These are phyloP conservation scores for Ceyx melanurus DNA, from an alignment of 2,113 vertebrate species.

Conservation along the genomic window DNA sequence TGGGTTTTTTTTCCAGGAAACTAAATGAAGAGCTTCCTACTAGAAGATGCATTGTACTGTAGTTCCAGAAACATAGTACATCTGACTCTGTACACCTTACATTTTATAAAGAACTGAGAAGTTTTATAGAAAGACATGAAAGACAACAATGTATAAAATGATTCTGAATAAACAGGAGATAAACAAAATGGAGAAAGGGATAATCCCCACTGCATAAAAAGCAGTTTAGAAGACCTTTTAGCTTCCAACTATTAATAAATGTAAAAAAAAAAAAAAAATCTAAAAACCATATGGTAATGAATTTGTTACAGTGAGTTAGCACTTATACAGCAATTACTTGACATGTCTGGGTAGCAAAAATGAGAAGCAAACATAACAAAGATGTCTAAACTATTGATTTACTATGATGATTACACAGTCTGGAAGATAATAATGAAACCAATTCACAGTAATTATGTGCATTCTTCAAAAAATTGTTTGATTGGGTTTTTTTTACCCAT, in stretches of 20 bases:
- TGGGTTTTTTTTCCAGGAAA: neutral
- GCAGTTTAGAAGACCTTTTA: neutral
- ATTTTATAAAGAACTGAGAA: neutral
- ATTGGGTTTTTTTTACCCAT: too few species aligned
- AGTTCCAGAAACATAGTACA: neutral
- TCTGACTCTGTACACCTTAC: neutral
- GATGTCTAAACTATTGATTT: neutral
- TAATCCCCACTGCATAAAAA: neutral
- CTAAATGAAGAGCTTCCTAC: neutral
- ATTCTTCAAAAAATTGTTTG: neutral
- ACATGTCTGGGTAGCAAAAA: neutral
- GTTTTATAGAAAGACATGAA: neutral
- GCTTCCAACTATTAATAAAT: neutral
- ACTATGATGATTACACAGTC: neutral
- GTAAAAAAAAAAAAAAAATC: neutral
- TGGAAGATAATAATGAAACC: neutral
- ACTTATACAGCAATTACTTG: neutral
- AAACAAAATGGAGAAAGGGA: neutral
- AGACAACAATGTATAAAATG: neutral
- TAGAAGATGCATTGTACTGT: neutral
- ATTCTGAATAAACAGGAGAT: neutral
- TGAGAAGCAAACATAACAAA: neutral
- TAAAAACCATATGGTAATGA: neutral
- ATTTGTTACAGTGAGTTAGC: neutral
- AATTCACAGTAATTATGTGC: neutral